Percentiles rank a stretch among this genome's conserved stretches.
Conservation (phyloP, 2,797 vertebrate genomes). For the Microchirus variegatus region DNA sequence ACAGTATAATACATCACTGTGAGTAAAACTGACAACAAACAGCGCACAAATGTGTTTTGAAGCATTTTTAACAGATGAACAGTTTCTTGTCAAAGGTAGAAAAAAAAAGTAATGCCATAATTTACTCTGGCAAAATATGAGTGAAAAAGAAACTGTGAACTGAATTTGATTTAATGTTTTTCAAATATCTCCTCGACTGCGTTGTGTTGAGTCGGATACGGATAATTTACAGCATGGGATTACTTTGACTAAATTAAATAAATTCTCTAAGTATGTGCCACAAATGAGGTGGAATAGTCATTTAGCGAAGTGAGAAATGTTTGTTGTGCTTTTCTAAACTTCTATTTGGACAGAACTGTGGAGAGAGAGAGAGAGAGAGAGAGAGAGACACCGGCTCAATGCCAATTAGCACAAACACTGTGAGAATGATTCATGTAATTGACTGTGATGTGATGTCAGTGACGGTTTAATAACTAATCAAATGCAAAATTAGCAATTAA, state of each 20-base stretch:
- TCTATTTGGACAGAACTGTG: slow-evolving; percentile 15
- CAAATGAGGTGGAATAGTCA: slow-evolving; percentile 2
- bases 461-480: slow-evolving; percentile 58
- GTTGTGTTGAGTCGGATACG: not conserved
- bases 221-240: not conserved
- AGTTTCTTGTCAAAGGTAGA: no score
- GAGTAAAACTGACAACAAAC: no score
- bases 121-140: no score
- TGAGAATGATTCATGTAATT: slow-evolving; percentile 37
- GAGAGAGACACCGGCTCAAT: slow-evolving; percentile 21
- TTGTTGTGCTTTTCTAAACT: slow-evolving; percentile 11
- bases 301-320: not conserved
- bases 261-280: not conserved
- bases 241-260: not conserved
- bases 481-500: slow-evolving; percentile 52
- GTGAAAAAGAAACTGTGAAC: no score
- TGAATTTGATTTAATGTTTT: no score
- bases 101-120: no score
- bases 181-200: not conserved
- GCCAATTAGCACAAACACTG: slow-evolving; percentile 37
- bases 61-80: no score
- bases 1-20: no score
- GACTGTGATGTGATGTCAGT: slow-evolving; percentile 49
- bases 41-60: no score
- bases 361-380: no score